phyloP scores from a whole-genome alignment of 2,888 invertebrate genomes.

The Zaprionus bogoriensis region DNA sequence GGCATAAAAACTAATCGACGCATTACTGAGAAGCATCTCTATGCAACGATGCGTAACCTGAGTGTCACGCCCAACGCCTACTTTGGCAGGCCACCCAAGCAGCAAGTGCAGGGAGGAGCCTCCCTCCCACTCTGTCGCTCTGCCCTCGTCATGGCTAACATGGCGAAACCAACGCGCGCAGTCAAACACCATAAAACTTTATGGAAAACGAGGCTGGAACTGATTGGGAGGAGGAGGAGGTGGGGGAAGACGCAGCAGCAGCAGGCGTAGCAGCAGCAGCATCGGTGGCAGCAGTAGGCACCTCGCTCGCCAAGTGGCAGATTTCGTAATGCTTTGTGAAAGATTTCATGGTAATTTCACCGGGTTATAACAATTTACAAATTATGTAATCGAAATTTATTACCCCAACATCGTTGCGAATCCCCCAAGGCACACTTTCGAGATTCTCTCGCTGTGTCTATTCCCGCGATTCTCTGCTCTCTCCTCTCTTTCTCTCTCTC shows the following conservation, averaged over 20 bases:
- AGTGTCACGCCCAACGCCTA: constrained; percentile 29
- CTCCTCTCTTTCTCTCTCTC: not conserved
- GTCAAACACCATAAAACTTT: constrained; percentile 73
- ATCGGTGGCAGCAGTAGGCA: too few species aligned
- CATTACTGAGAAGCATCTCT: constrained; percentile 59
- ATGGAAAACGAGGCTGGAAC: constrained; percentile 44
- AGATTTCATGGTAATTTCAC: constrained; percentile 78
- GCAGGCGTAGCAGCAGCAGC: not conserved
- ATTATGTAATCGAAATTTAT: constrained; percentile 81
- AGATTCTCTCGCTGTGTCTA: constrained; percentile 28
- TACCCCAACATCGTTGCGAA: constrained; percentile 37
- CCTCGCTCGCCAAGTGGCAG: constrained; percentile 67
- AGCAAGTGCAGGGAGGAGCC: constrained; percentile 57
- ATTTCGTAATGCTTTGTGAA: constrained; percentile 72
- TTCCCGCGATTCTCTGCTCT: too few species aligned
- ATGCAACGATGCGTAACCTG: constrained; percentile 68
- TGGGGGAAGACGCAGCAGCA: not conserved
- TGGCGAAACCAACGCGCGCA: constrained; percentile 57
- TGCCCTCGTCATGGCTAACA: constrained; percentile 50
- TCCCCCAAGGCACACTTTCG: constrained; percentile 35
- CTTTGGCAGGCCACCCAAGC: constrained; percentile 60
- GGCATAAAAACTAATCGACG: constrained; percentile 65
- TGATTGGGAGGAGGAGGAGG: constrained; percentile 8
- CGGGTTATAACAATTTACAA: constrained; percentile 80
- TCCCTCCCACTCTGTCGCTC: not conserved